Conservation (phyloP, 1,140 invertebrate species). For the Monochamus saltuarius region DNA sequence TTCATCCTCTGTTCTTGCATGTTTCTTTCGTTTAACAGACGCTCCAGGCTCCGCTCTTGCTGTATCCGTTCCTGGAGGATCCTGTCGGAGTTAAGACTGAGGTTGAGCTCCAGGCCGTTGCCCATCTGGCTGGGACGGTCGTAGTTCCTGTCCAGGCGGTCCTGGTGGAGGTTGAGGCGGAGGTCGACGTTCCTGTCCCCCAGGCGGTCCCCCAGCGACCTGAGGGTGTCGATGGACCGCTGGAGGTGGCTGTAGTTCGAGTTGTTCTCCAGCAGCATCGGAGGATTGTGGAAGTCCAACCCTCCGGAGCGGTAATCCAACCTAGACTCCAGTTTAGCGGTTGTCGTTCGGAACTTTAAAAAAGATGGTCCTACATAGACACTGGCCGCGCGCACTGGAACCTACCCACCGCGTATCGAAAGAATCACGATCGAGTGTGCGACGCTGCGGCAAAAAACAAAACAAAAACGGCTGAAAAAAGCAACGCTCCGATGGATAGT, state of each 20-base stretch:
- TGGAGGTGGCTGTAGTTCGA: conserved; percentile 66
- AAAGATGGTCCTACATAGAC: conserved; percentile 2
- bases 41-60: conserved; percentile 36
- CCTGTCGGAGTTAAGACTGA: conserved; percentile 43
- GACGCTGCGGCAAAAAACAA: conserved; percentile 24
- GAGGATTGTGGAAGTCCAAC: conserved; percentile 48
- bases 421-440: neutral
- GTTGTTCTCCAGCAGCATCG: conserved; percentile 46
- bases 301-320: conserved; percentile 48
- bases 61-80: conserved; percentile 35
- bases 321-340: conserved; percentile 46
- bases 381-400: conserved; percentile 1
- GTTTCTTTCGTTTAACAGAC: conserved; percentile 57
- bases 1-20: conserved; percentile 57
- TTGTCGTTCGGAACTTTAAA: conserved; percentile 5
- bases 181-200: conserved; percentile 48
- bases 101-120: conserved; percentile 44
- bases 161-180: conserved; percentile 45
- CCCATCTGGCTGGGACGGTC: conserved; percentile 35
- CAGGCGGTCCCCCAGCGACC: conserved; percentile 53
- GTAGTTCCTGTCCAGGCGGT: conserved; percentile 30
- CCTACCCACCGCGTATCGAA: conserved; percentile 1
- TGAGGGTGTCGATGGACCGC: conserved; percentile 66
- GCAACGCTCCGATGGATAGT: conserved; percentile 32
- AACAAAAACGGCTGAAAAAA: conserved; percentile 37